Conservation (phyloP, 2,888 invertebrate species). For the Ptilodon capucinus region DNA sequence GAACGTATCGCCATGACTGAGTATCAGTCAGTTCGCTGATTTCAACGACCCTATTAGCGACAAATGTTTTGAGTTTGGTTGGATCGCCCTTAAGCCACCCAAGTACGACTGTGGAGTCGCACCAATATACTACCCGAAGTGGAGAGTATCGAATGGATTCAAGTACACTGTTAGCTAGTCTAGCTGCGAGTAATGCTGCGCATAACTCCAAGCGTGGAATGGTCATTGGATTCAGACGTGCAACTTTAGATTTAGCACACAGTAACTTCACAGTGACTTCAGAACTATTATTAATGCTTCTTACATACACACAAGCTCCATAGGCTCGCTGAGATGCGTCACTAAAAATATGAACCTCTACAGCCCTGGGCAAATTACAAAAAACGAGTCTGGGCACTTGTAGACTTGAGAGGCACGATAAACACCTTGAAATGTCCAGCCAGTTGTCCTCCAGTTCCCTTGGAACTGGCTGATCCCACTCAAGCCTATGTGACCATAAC, state of each 20-base stretch:
- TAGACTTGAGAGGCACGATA: constrained; percentile 7
- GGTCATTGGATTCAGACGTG: not conserved
- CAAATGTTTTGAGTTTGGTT: constrained; percentile 2
- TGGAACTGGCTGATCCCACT: constrained; percentile 19
- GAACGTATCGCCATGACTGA: constrained; percentile 5
- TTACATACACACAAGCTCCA: constrained; percentile 5
- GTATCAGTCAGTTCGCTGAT: constrained; percentile 1
- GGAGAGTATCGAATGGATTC: not conserved
- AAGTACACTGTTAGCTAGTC: constrained; percentile 1
- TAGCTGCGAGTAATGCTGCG: not conserved
- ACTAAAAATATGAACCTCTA: constrained; percentile 25
- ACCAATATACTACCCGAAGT: not conserved
- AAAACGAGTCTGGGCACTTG: constrained; percentile 23
- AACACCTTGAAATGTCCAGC: constrained; percentile 2
- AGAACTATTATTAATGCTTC: not conserved
- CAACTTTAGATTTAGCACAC: constrained; percentile 1
- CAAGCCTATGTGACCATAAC: constrained; percentile 12
- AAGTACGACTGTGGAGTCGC: constrained; percentile 1
- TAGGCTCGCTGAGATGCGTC: constrained; percentile 7
- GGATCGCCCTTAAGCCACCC: not conserved
- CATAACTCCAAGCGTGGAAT: constrained; percentile 2
- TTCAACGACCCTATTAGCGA: constrained; percentile 4
- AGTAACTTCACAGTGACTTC: not conserved
- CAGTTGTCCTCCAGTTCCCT: no score
- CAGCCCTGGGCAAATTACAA: constrained; percentile 12